Evolutionary conservation across 2,888 invertebrate species (phyloP), one percentile per base, ranked within the genome.

Genomic region (Eurytoma californica): DNA sequence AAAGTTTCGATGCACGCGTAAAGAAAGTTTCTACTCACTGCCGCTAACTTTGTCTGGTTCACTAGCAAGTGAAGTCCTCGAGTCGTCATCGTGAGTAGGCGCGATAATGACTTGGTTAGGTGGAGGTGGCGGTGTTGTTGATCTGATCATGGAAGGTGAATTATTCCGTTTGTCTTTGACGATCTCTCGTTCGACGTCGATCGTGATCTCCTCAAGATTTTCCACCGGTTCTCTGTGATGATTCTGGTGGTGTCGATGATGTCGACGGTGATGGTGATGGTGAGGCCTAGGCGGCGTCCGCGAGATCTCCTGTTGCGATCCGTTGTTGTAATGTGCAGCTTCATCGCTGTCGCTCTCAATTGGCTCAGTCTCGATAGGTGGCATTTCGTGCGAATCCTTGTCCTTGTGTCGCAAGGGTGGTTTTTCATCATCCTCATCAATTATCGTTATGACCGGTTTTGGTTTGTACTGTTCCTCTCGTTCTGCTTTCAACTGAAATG

Each of bases 381-480:
- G 94, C 90, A 94, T 89, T 49, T 77, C 73, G 77, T 63, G 49
- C 3, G 55, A 14, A 0, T 74, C 73, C 57, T 87, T 86, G n/a
- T 89, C 88, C 30, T 89, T 88, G 55, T 90, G 89, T 57, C 91
- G 90, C 75, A 89, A 89, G 47, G 86, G 82, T 20, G 86, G 84
- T 68, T 90, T 90, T 9, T 90, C 91, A 53, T 90, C 90, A 20
- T 90, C 90, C 82, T 91, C 91, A 76, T 89, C 89, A 58, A 91
- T 89, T 79, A 92, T 91, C 75, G 91, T 91, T 83, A 97, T 94
- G 74, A 97, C 92, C 83, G 97, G 93, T 86, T 95, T 94, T 72
- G 97, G 97, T 89, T 93, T 94, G 91, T 97, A 96, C 87, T 94
- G 93, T 87, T 95, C 96, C 88, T 97, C 97, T 68, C 95, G 93